Conservation (phyloP, 2,888 invertebrate genomes). For the Nephrotoma flavescens region DNA sequence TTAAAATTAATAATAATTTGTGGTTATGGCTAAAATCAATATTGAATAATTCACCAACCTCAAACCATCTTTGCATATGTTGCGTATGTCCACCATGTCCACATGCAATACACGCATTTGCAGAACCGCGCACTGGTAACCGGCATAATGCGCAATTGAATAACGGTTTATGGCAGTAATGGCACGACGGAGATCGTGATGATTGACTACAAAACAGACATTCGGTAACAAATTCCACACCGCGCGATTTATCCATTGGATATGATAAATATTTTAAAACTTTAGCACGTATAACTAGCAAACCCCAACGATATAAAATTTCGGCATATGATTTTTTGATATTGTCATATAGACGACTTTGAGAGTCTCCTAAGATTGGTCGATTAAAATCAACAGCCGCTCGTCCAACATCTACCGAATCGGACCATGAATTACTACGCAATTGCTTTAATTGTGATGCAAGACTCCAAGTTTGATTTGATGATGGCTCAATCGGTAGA, state of each 20-base stretch:
- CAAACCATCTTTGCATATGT: slow-evolving; percentile 76
- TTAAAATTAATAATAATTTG: not conserved
- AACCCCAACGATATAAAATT: slow-evolving; percentile 70
- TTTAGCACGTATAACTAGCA: slow-evolving; percentile 64
- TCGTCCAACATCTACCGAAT: slow-evolving; percentile 48
- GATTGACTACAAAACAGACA: slow-evolving; percentile 55
- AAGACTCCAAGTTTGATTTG: slow-evolving; percentile 51
- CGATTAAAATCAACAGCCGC: slow-evolving; percentile 5
- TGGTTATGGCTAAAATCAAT: not conserved
- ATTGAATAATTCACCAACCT: slow-evolving; percentile 16
- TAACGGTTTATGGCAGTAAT: slow-evolving; percentile 54
- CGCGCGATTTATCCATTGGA: slow-evolving; percentile 37
- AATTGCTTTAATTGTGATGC: slow-evolving; percentile 48
- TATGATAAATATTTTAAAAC: slow-evolving; percentile 47
- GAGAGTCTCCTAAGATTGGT: slow-evolving; percentile 23
- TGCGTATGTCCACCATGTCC: slow-evolving; percentile 85
- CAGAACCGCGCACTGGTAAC: slow-evolving; percentile 68
- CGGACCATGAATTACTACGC: slow-evolving; percentile 77
- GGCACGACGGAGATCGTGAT: slow-evolving; percentile 53
- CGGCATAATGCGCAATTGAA: slow-evolving; percentile 75
- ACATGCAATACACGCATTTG: slow-evolving; percentile 76
- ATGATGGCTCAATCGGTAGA: slow-evolving; percentile 61
- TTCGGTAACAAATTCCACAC: slow-evolving; percentile 58
- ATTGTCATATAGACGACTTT: slow-evolving; percentile 48
- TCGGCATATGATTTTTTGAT: slow-evolving; percentile 82